Base-by-base conservation (phyloP, 2,797 vertebrate species). In the Thamnophis elegans region DNA sequence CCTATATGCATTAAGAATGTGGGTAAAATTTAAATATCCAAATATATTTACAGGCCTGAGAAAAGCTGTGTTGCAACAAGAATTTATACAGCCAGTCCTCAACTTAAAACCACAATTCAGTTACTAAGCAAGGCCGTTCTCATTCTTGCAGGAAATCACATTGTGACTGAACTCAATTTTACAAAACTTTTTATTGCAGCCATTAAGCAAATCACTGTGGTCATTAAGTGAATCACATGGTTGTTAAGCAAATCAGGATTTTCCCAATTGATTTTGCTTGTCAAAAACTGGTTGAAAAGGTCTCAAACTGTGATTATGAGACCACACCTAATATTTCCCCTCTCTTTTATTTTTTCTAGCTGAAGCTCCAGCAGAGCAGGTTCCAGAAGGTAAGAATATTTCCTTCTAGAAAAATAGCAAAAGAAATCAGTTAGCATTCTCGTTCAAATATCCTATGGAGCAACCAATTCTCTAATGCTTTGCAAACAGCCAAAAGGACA, bases 381-480 rank as follows among this genome's bases (percentile, higher is more conserved):
- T 32, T 22, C 28, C 85, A 90, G 89, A 12, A 88, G 92, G 92
- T 93, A 53, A 93, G 90, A 20, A 82, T 11, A 82, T 82, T 82
- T 47, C 36, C 4, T 78, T 8, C 18, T 82, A 47, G 36, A 82
- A 47, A 82, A 47, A 82, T 47, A 82, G 36, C 73, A 25, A 47
- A 82, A 82, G 36, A 47, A 82, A 82, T 47, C 9, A 47, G 36
- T 4, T 82, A 42, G 8, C 32, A 78, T 42, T 36, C 73, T 42
- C 18, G 73, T 36, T 22, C 73, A 82, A 82, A 82, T 42, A 42
- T 42, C 20, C 20, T 22, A 36, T 8, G 32, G 68, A 36, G n/a
- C 16, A 73, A 73, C 2, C 16, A 36, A 18, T 36, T 78, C 16
- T 78, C 32, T 78, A 42, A 82, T 47, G 20, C 4, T 82, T 47